Percentiles rank a stretch among this genome's conserved stretches.
Conservation (phyloP, 2,888 invertebrate species). For the Eretmocerus hayati region DNA sequence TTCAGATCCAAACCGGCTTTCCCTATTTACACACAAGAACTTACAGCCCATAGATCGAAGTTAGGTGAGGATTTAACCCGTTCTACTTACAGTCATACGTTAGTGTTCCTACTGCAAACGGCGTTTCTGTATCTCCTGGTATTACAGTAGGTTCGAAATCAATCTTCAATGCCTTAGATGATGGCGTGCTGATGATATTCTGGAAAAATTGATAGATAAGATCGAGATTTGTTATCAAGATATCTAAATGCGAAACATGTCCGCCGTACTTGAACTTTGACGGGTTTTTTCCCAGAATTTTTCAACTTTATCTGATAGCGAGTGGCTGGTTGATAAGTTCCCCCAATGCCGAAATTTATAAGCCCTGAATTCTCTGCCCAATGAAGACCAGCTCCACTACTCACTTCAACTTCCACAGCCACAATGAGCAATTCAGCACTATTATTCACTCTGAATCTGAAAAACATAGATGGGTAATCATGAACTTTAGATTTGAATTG, state of each 20-base stretch:
- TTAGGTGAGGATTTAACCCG: no score
- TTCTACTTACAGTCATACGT: slow-evolving; percentile 62
- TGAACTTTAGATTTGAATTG: no score
- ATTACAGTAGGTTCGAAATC: slow-evolving; percentile 61
- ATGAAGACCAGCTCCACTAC: slow-evolving; percentile 63
- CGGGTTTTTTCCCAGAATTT: slow-evolving; percentile 61
- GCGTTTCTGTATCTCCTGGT: slow-evolving; percentile 57
- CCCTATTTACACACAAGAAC: slow-evolving; percentile 45
- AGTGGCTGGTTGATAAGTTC: slow-evolving; percentile 61
- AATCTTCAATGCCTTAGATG: slow-evolving; percentile 60
- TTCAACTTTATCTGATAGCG: slow-evolving; percentile 58
- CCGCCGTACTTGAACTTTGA: slow-evolving; percentile 57
- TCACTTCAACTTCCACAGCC: slow-evolving; percentile 78
- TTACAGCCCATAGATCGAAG: no score
- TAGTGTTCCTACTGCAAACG: slow-evolving; percentile 60
- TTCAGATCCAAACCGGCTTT: slow-evolving; percentile 51
- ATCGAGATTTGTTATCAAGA: no score
- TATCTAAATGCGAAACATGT: neutral
- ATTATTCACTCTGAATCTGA: slow-evolving; percentile 63
- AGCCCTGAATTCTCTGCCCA: slow-evolving; percentile 63
- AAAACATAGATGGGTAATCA: neutral
- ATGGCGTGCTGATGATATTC: slow-evolving; percentile 54
- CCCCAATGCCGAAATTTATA: slow-evolving; percentile 77
- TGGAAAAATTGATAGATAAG: no score
- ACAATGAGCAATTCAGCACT: slow-evolving; percentile 66